Evolutionary conservation across 23 tunicate genomes (phyloP).

Genomic region (Trididemnum nubilum): DNA sequence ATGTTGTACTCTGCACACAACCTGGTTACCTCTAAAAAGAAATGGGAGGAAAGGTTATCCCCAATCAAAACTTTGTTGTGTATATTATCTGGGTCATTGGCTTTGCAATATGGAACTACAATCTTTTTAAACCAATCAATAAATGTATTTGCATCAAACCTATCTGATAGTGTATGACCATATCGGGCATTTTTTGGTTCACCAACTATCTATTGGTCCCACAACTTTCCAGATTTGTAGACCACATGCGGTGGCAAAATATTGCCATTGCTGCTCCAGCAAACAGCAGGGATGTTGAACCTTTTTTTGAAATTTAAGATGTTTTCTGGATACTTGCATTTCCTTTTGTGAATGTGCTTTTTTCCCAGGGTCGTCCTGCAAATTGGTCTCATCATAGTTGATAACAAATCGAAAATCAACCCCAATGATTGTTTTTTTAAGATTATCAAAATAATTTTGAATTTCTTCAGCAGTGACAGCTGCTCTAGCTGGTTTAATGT

Average conservation of each 20-base stretch:
- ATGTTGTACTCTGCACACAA: slow-evolving; percentile 3
- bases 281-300: not conserved
- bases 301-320: not conserved
- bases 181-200: slow-evolving; percentile 1
- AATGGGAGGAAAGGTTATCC: not conserved
- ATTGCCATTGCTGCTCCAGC: slow-evolving; percentile 2
- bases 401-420: too few relatives aligned
- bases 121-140: not conserved
- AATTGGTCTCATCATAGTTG: too few relatives aligned
- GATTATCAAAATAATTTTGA: not conserved
- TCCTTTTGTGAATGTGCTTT: not conserved
- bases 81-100: not conserved
- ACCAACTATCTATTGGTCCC: not conserved
- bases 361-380: too few relatives aligned
- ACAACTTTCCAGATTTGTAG: not conserved
- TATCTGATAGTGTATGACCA: not conserved
- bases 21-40: not conserved
- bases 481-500: not conserved
- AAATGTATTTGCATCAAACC: slow-evolving; percentile 9
- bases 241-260: slow-evolving; percentile 2
- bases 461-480: not conserved
- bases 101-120: not conserved
- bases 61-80: not conserved
- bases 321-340: not conserved
- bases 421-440: not conserved